A percentile compares a stretch with the other conserved stretches of the same genome.
These are phyloP conservation scores for Turritopsis rubra DNA, from an alignment of 30 jellyfish, hydroid and myxozoan genomes.

Conservation along the genomic window DNA sequence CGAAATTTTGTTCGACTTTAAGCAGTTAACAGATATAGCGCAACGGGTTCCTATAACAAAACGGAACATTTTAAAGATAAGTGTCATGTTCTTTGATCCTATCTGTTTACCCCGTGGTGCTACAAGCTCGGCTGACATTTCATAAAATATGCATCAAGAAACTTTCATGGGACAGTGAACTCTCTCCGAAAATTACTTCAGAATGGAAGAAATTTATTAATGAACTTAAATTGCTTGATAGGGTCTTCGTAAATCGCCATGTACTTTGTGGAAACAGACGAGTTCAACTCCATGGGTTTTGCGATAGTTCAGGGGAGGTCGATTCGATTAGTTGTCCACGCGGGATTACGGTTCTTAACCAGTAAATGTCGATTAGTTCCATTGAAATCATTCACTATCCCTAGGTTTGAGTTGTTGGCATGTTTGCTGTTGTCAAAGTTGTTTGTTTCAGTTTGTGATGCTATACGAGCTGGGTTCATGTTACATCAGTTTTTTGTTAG, in stretches of 20 bases:
- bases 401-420: constrained; percentile 6
- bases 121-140: constrained; percentile 6
- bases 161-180: constrained; percentile 1
- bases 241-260: constrained; percentile 7
- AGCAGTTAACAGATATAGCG: neutral
- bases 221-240: neutral
- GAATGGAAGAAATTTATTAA: constrained; percentile 3
- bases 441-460: no score
- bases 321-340: no score
- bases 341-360: no score
- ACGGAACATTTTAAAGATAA: neutral
- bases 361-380: constrained; percentile 10
- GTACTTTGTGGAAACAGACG: constrained; percentile 1
- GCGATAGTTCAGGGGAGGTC: constrained; percentile 5
- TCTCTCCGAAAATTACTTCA: neutral
- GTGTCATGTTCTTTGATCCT: constrained; percentile 7
- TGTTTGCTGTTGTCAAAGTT: neutral
- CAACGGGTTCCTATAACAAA: constrained; percentile 2
- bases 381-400: constrained; percentile 4
- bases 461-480: no score
- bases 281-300: constrained; percentile 1
- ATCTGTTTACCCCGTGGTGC: no score
- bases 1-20: neutral
- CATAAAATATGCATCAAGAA: neutral
- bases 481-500: neutral